Evolutionary conservation across 2,797 vertebrate species (phyloP).

Genomic region (Sardinella longiceps): DNA sequence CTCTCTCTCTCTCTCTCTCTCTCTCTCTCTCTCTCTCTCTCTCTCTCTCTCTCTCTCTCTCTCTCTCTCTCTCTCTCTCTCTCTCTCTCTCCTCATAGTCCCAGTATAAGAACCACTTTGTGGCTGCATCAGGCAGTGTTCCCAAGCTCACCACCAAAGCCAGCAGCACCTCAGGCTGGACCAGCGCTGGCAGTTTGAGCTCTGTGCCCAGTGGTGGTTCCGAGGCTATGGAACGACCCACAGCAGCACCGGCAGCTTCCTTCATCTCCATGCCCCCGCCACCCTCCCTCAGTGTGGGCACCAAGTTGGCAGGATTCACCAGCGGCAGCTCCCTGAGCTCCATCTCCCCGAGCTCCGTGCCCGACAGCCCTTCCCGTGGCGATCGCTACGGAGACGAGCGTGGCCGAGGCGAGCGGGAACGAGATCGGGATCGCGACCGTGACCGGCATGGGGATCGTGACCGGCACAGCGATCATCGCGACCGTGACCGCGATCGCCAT

Average conservation of each 20-base stretch:
- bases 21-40: slow-evolving; percentile 26
- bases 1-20: background rate
- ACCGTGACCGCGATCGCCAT: slow-evolving; percentile 45
- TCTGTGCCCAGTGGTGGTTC: slow-evolving; percentile 83
- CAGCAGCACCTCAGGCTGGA: slow-evolving; percentile 90
- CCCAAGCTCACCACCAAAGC: slow-evolving; percentile 89
- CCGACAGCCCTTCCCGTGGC: slow-evolving; percentile 64
- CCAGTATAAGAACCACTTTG: slow-evolving; percentile 97
- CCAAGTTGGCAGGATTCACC: slow-evolving; percentile 84
- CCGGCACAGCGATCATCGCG: slow-evolving; percentile 33
- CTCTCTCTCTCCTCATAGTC: slow-evolving; percentile 70
- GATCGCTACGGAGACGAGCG: slow-evolving; percentile 73
- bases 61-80: background rate
- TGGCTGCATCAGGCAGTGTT: slow-evolving; percentile 88
- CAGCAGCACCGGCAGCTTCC: background rate
- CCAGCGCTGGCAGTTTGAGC: slow-evolving; percentile 94
- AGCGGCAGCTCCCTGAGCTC: slow-evolving; percentile 92
- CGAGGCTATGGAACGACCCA: slow-evolving; percentile 69
- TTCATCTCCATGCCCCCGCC: slow-evolving; percentile 54
- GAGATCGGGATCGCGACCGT: background rate
- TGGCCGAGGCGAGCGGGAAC: slow-evolving; percentile 49
- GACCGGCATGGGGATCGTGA: slow-evolving; percentile 56
- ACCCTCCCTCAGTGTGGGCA: slow-evolving; percentile 53
- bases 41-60: background rate
- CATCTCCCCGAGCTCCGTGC: slow-evolving; percentile 86